Percentiles rank a stretch among this genome's conserved stretches.
phyloP scores from a whole-genome alignment of 1,140 invertebrate genomes.

The Laupala kohalensis region DNA sequence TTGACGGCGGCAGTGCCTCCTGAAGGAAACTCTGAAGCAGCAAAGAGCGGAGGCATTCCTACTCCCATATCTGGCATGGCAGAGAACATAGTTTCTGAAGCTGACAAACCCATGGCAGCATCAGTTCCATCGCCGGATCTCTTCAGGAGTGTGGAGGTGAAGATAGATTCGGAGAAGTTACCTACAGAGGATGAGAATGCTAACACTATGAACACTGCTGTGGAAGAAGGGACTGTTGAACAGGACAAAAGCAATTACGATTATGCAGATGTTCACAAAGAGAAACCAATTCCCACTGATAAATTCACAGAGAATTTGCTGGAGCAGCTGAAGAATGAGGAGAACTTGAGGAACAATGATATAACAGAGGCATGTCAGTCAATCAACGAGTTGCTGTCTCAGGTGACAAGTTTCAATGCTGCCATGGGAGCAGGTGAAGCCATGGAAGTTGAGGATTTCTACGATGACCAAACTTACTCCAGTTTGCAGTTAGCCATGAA shows the following conservation, averaged over 20 bases:
- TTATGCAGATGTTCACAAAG: conserved; percentile 24
- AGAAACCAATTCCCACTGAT: conserved; percentile 16
- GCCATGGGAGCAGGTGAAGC: background rate
- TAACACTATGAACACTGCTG: background rate
- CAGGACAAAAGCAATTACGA: conserved; percentile 21
- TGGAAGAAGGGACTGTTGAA: background rate
- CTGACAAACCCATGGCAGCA: conserved; percentile 18
- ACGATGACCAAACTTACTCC: conserved; percentile 65
- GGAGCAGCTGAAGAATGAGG: conserved; percentile 14
- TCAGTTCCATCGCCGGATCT: background rate
- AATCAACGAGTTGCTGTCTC: conserved; percentile 50
- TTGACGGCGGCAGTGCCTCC: too few species aligned
- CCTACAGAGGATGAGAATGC: background rate
- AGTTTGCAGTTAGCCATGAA: conserved; percentile 75
- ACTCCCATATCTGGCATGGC: background rate
- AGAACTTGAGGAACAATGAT: background rate
- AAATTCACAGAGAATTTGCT: conserved; percentile 7
- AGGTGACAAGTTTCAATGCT: conserved; percentile 53
- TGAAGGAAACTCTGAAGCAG: background rate
- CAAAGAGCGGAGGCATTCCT: background rate
- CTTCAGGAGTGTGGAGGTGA: background rate
- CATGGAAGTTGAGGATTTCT: conserved; percentile 43
- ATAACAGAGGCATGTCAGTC: conserved; percentile 32
- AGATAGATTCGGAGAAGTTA: background rate
- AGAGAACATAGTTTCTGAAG: conserved; percentile 11